Evolutionary conservation across 2,113 vertebrate species (phyloP), one percentile per base, ranked within the genome.

Genomic region (Pseudorhombus dupliciocellatus): DNA sequence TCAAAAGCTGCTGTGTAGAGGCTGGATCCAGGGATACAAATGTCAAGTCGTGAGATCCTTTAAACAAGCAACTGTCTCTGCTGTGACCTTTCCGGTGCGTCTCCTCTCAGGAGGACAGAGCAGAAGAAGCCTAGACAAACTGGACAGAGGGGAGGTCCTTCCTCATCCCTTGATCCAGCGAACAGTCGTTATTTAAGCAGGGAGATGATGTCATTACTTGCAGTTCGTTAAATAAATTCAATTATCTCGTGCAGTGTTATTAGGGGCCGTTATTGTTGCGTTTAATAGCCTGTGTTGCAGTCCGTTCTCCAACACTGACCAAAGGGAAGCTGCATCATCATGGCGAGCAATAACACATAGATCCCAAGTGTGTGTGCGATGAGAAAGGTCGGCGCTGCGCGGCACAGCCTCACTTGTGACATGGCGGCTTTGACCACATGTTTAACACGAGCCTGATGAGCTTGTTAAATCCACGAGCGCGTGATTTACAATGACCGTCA

Each of bases 201-300:
- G 5, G 31, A 61, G 70, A 70, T 9, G 0, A 59, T 46, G 55
- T 51, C 44, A 68, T 71, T 59, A 59, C 75, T 70, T 70, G 55
- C 28, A 57, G 58, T 10, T 67, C 70, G 68, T 22, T 56, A 60
- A 28, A 48, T 22, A 4, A 51, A 73, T 70, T 61, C 0, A n/a
- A 74, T 81, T 73, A 73, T 57, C 46, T 25, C 48, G 52, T 44
- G 16, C n/a, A 15, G 30, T 60, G 42, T 62, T 68, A 75, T 66
- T 58, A 66, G 37, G 48, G 25, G 58, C 16, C 37, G 59, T 80
- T 59, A 81, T 46, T 67, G 59, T 37, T 55, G 63, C 22, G 31
- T 60, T 44, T 5, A 44, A 70, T 77, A 75, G 57, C 73, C 59
- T 14, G 10, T 44, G 10, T 16, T 30, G 7, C 44, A 63, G 44